Base-by-base conservation (phyloP, 2,888 invertebrate genomes). In the Ophonus ardosiacus region DNA sequence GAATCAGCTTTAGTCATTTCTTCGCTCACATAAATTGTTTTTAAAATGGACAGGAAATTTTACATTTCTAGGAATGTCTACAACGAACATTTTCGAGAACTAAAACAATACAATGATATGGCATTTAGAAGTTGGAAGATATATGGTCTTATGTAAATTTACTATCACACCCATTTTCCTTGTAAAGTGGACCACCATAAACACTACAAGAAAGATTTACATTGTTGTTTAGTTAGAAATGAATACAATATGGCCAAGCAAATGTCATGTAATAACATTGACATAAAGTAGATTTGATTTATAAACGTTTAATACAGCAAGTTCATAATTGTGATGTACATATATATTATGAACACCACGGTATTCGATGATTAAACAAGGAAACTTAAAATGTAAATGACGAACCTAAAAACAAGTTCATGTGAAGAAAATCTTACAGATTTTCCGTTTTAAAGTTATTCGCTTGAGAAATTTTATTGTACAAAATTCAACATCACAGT, bases 91-190 rank as follows among this genome's bases (percentile, higher is more conserved):
- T 68, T 31, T 68, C 31, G n/a, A 68, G 68, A 68, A 63, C 31
- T 63, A 63, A 24, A 68, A 68, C 31, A 68, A 68, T 7, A 38
- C 68, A 63, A 63, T 63, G 63, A 17, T 24, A 63, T 24, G 63
- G 24, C 21, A 6, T 68, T 13, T 38, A 68, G 38, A 68, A 68
- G 1, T 40, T 68, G 63, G 24, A 68, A 68, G 68, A 68, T 31
- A 68, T 68, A 68, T 68, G 38, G 38, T 68, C 31, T 68, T 68
- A 68, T 68, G 68, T 68, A 68, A 68, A 68, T 68, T 24, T 38
- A 63, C 31, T 68, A 68, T 38, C 68, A 68, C 68, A 68, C 68
- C 68, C 68, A 68, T 68, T 68, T 38, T 68, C 31, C 24, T 68
- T 68, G 8, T 18, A 63, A 68, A 68, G 10, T 15, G 15, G 68